Conservation (phyloP, 2,797 vertebrate species). For the Leptatherina wallacei region DNA sequence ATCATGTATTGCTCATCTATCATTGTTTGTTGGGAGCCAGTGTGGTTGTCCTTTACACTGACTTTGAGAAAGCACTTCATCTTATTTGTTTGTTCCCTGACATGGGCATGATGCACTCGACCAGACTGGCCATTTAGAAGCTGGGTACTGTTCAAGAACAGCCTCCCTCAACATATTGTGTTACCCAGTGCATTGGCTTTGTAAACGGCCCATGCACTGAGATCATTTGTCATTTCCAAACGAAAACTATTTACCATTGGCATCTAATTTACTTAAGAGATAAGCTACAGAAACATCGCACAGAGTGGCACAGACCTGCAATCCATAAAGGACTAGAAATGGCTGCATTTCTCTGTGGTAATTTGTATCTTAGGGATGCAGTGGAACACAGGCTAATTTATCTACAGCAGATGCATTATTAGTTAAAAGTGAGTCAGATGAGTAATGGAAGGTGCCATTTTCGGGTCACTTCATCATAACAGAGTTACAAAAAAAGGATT, state of each 20-base stretch:
- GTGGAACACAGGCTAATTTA: constrained; percentile 20
- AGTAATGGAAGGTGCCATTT: constrained; percentile 13
- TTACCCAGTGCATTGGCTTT: constrained; percentile 55
- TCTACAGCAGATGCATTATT: constrained; percentile 16
- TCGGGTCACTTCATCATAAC: constrained; percentile 12
- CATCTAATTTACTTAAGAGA: constrained; percentile 77
- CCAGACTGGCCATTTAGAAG: constrained; percentile 76
- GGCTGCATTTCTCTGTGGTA: constrained; percentile 13
- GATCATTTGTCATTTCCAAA: constrained; percentile 71
- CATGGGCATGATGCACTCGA: constrained; percentile 78
- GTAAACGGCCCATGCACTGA: constrained; percentile 36
- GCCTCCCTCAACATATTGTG: constrained; percentile 65
- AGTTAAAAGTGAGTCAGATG: constrained; percentile 18
- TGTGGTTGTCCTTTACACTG: constrained; percentile 78
- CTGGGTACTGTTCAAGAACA: constrained; percentile 72
- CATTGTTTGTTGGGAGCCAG: constrained; percentile 77
- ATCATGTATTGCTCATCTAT: constrained; percentile 80
- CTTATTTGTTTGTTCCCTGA: constrained; percentile 86
- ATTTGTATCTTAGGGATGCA: constrained; percentile 33
- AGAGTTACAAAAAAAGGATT: background rate
- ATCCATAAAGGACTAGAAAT: constrained; percentile 36
- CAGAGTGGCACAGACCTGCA: constrained; percentile 29
- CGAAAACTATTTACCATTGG: constrained; percentile 72
- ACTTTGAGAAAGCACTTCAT: constrained; percentile 85
- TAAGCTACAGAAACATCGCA: constrained; percentile 49